Conservation (phyloP, 1,140 invertebrate species). For the Drosophila dunni region DNA sequence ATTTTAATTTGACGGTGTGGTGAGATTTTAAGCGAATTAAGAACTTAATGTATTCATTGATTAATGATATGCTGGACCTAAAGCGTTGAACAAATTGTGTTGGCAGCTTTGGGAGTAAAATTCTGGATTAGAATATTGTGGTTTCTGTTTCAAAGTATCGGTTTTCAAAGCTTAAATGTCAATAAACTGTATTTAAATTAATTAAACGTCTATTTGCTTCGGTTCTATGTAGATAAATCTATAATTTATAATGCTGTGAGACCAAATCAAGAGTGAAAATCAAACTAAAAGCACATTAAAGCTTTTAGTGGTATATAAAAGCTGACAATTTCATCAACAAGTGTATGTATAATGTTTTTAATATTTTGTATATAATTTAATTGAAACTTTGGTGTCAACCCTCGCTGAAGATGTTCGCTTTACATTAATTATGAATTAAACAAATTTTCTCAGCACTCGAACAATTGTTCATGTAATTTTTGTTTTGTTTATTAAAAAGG, state of each 20-base stretch:
- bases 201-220: not conserved
- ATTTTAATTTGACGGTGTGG: slow-evolving; percentile 17
- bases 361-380: slow-evolving; percentile 2
- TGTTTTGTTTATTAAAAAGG: not conserved
- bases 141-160: not conserved
- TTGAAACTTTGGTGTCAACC: not conserved
- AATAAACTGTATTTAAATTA: not conserved
- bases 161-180: not conserved
- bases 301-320: not conserved
- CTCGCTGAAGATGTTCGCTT: slow-evolving; percentile 23
- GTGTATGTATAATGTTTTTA: slow-evolving; percentile 10
- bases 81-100: slow-evolving; percentile 23
- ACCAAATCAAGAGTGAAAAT: not conserved
- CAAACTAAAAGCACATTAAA: not conserved
- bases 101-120: slow-evolving; percentile 31
- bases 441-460: slow-evolving; percentile 32
- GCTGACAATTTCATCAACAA: slow-evolving; percentile 6
- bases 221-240: slow-evolving; percentile 1
- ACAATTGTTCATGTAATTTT: slow-evolving; percentile 31
- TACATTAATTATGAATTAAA: slow-evolving; percentile 31
- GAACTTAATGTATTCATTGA: slow-evolving; percentile 26
- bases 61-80: slow-evolving; percentile 24
- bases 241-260: not conserved
- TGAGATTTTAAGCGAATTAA: slow-evolving; percentile 31
- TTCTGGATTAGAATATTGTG: not conserved